Percentiles rank a stretch among this genome's conserved stretches.
These are phyloP conservation scores for Willowsia nigromaculata DNA, from an alignment of 2,888 invertebrate genomes.

Conservation along the genomic window DNA sequence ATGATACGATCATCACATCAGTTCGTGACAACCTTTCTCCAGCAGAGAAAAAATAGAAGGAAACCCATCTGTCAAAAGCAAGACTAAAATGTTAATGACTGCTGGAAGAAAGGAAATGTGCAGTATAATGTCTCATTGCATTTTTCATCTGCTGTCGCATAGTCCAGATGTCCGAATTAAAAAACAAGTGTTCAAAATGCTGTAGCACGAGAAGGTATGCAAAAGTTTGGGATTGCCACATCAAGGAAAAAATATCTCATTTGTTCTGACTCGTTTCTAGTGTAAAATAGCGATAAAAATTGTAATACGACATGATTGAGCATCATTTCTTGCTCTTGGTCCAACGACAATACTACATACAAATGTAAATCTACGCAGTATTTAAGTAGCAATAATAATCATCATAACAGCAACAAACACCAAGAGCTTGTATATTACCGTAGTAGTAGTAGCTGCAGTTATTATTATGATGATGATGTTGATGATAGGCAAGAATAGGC, in stretches of 20 bases:
- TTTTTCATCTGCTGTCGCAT: no score
- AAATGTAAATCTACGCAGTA: not conserved
- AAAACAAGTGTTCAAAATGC: no score
- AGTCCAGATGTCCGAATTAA: no score
- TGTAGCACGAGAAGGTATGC: no score
- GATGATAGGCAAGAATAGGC: slow-evolving; percentile 30
- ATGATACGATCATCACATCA: not conserved
- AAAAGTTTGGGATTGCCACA: no score
- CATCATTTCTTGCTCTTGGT: not conserved
- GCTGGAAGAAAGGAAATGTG: no score
- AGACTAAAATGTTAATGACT: no score
- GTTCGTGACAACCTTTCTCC: not conserved
- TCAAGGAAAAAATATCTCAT: no score
- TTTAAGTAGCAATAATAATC: not conserved
- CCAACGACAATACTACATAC: not conserved
- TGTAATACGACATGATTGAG: not conserved
- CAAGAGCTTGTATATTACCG: not conserved
- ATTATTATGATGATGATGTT: not conserved
- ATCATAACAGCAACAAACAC: not conserved
- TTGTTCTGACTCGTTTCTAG: not conserved
- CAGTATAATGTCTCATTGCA: no score
- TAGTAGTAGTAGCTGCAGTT: not conserved
- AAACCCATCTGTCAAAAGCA: not conserved
- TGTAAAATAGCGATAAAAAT: not conserved
- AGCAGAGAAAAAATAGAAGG: not conserved